Conservation (phyloP, 1,140 invertebrate genomes). For the Lamellibrachia luymesi region DNA sequence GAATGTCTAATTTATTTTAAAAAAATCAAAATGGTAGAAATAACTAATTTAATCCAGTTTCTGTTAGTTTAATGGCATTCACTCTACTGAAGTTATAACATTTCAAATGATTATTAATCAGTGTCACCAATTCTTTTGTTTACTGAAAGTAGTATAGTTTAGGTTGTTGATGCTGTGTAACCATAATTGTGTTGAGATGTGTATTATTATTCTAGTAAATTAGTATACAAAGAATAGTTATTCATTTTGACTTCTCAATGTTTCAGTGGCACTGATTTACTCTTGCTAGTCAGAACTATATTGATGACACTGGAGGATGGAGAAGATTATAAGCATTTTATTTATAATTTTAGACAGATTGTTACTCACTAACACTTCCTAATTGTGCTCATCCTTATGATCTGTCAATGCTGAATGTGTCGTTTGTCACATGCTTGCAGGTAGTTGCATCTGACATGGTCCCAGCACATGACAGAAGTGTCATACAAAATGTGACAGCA, state of each 20-base stretch:
- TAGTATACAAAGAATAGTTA: background rate
- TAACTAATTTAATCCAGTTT: too few species aligned
- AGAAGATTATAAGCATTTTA: background rate
- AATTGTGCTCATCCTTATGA: background rate
- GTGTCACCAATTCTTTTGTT: too few species aligned
- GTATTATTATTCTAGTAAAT: background rate
- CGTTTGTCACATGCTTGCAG: background rate
- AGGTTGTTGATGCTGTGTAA: background rate
- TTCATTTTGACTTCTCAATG: background rate
- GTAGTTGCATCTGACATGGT: background rate
- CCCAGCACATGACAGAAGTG: background rate
- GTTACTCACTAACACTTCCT: background rate
- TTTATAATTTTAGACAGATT: background rate
- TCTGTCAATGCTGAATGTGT: background rate
- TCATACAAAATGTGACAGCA: background rate
- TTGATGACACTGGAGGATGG: background rate
- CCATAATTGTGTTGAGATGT: background rate
- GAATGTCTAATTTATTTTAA: background rate
- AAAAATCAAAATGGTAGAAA: too few species aligned
- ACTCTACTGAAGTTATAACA: too few species aligned
- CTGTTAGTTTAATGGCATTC: background rate
- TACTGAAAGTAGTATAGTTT: background rate
- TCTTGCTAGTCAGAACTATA: background rate
- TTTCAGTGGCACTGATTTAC: background rate
- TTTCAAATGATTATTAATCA: too few species aligned